Conservation (phyloP, 2,888 invertebrate genomes). For the Harpagoxenus sublaevis region DNA sequence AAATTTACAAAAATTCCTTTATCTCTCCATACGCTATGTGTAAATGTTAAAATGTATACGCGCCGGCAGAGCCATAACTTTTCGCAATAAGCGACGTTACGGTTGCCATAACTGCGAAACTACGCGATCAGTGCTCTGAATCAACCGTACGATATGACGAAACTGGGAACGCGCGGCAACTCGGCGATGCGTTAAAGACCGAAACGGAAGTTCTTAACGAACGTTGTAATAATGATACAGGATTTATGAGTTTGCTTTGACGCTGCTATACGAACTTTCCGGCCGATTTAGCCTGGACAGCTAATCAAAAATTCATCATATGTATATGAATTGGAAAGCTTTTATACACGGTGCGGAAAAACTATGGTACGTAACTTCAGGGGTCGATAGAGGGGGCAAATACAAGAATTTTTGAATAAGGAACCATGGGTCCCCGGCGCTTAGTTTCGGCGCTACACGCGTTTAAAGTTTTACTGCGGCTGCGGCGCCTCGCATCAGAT, state of each 20-base stretch:
- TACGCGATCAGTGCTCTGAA: conserved; percentile 48
- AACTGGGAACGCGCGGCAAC: conserved; percentile 8
- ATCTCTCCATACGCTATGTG: conserved; percentile 21
- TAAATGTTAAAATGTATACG: conserved; percentile 18
- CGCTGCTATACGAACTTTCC: background rate
- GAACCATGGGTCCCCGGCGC: no score
- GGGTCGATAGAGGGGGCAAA: no score
- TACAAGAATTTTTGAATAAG: no score
- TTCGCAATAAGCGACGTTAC: conserved; percentile 52
- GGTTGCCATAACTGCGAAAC: conserved; percentile 54
- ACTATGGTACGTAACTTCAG: no score
- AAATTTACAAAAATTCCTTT: conserved; percentile 38
- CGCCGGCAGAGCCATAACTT: conserved; percentile 53
- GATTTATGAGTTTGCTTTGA: conserved; percentile 40
- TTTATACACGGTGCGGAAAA: background rate
- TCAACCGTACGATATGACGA: conserved; percentile 19
- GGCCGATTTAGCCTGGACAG: background rate
- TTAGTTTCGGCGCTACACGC: no score
- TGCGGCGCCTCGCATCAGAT: no score
- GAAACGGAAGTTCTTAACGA: conserved; percentile 36
- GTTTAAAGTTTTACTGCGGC: no score
- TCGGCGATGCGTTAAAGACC: conserved; percentile 24
- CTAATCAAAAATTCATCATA: conserved; percentile 17
- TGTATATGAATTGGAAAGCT: background rate
- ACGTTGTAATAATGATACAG: conserved; percentile 30